Conservation (phyloP, 2,888 invertebrate species). For the Penaeus monodon region DNA sequence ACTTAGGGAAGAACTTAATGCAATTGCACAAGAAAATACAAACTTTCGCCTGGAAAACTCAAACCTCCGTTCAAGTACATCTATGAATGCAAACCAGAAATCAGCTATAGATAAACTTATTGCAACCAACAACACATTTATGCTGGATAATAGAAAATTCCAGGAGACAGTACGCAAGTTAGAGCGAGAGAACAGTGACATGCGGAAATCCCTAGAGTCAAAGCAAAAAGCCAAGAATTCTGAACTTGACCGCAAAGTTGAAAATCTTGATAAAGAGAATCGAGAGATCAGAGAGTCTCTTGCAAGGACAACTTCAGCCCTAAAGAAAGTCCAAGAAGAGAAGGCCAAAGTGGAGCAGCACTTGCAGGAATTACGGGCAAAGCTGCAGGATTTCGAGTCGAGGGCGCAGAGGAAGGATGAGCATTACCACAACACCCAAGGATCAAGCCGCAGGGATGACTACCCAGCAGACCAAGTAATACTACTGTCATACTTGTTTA, state of each 20-base stretch:
- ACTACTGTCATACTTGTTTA: background rate
- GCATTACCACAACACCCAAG: constrained; percentile 4
- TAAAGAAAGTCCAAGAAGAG: constrained; percentile 40
- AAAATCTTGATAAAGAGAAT: constrained; percentile 25
- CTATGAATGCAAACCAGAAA: constrained; percentile 16
- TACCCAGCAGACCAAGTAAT: constrained; percentile 20
- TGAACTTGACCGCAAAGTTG: constrained; percentile 24
- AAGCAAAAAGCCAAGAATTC: constrained; percentile 17
- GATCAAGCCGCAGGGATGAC: constrained; percentile 1
- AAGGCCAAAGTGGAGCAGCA: background rate
- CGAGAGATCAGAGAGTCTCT: constrained; percentile 4
- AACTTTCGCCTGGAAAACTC: constrained; percentile 22
- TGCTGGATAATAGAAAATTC: constrained; percentile 26
- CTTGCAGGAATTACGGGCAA: constrained; percentile 6
- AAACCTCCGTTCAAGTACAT: constrained; percentile 4
- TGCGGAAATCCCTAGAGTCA: constrained; percentile 11
- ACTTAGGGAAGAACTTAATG: constrained; percentile 37
- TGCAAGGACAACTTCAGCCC: background rate
- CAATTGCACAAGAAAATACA: constrained; percentile 20
- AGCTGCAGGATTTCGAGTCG: constrained; percentile 4
- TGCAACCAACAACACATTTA: constrained; percentile 23
- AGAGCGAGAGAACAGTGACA: constrained; percentile 29
- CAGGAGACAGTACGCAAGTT: constrained; percentile 17
- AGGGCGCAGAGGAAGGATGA: constrained; percentile 8
- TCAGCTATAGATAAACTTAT: constrained; percentile 30